phyloP scores from a whole-genome alignment of 1,140 invertebrate species.

The Eueides isabella region DNA sequence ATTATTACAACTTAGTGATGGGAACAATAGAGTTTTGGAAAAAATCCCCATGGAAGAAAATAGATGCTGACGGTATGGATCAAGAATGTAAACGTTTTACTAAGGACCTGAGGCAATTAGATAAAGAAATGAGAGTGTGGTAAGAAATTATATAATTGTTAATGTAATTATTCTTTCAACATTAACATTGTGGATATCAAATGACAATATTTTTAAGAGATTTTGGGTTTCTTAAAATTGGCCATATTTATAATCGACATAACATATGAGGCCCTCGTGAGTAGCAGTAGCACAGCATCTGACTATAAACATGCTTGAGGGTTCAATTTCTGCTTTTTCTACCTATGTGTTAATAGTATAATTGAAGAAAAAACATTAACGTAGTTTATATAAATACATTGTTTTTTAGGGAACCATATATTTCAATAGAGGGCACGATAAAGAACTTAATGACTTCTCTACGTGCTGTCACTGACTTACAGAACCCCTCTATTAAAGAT shows the following conservation, averaged over 20 bases:
- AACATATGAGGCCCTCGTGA: too few species aligned
- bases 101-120: slow-evolving; percentile 91
- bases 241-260: too few species aligned
- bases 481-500: slow-evolving; percentile 96
- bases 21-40: slow-evolving; percentile 95
- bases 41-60: slow-evolving; percentile 94
- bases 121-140: slow-evolving; percentile 94
- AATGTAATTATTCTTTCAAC: too few species aligned
- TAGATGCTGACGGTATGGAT: slow-evolving; percentile 97
- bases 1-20: slow-evolving; percentile 92
- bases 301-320: too few species aligned
- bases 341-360: too few species aligned
- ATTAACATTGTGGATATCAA: too few species aligned
- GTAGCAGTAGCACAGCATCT: too few species aligned
- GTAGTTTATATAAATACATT: not conserved
- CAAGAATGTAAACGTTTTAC: slow-evolving; percentile 96
- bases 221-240: too few species aligned
- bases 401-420: slow-evolving; percentile 79
- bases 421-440: slow-evolving; percentile 87
- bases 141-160: slow-evolving; percentile 59
- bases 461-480: slow-evolving; percentile 94
- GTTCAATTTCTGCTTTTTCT: too few species aligned
- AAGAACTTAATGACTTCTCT: slow-evolving; percentile 94
- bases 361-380: too few species aligned
- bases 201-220: too few species aligned